Base-by-base conservation (phyloP, 2,113 vertebrate genomes). In the Rutilus rutilus region DNA sequence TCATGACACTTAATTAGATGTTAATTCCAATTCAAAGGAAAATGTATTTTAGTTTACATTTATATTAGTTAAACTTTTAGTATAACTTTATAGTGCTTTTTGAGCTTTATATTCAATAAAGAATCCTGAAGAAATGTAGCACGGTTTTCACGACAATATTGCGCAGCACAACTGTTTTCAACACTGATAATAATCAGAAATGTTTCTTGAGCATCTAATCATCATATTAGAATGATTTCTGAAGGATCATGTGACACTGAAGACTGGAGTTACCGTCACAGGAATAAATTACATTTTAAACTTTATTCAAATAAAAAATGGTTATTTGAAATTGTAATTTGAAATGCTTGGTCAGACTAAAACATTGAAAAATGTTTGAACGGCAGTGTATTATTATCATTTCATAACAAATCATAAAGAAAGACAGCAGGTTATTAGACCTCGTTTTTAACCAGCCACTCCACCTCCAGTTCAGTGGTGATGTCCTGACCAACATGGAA, bases 401-500 rank as follows among this genome's bases (percentile, higher is more conserved):
- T 65, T 33, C 50, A 30, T 50, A 57, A 14, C 5, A 19, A 9
- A 25, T 78, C 15, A 39, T 23, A 7, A 42, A 74, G 19, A 39
- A 33, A 84, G 27, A 27, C 54, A 36, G 30, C 6, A 52, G 30
- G 60, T 59, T 85, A 54, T 87, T 73, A 15, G 76, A 95, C 95
- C 90, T 92, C 92, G 73, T 93, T 94, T 90, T 90, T 93, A 86
- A 92, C 90, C 79, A 94, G 82, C 89, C 92, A 62, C 81, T 94
- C 94, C 87, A 92, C 89, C 65, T 94, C 92, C 76, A 93, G 89
- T 50, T 94, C 93, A 8, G 88, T 90, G 87, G 89, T 82, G 52
- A 92, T 84, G 82, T 92, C 91, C 27, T 91, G 92, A 0, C 86
- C 91, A 57, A 91, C 77, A 85, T 91, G 92, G 64, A 90, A 42